These are phyloP conservation scores for Synanceia verrucosa DNA, from an alignment of 2,797 vertebrate species.

Conservation along the genomic window DNA sequence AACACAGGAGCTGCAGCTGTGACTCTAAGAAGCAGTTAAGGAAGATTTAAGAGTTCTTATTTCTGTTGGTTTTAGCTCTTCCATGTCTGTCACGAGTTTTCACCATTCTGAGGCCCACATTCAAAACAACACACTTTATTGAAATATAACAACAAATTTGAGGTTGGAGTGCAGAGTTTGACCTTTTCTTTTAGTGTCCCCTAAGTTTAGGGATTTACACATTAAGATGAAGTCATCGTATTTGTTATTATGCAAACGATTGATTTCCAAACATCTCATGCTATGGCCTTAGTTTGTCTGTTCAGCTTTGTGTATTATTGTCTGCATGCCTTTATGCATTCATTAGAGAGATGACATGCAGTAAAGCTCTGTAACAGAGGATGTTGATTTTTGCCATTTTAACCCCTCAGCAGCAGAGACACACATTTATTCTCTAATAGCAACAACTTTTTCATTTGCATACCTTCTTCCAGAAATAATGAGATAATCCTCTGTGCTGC, in stretches of 20 bases:
- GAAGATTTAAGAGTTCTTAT: neutral
- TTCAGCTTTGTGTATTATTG: neutral
- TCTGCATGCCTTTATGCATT: neutral
- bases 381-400: slow-evolving; percentile 3
- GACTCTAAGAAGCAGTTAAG: neutral
- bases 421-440: slow-evolving; percentile 2
- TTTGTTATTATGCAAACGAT: neutral
- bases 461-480: slow-evolving; percentile 15
- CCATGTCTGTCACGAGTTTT: neutral
- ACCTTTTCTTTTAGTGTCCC: neutral
- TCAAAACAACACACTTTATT: neutral
- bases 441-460: slow-evolving; percentile 10
- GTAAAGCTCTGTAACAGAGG: neutral
- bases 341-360: neutral
- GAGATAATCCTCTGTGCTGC: neutral
- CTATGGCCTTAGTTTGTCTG: neutral
- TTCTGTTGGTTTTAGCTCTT: neutral
- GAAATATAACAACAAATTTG: neutral
- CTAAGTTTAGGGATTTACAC: neutral
- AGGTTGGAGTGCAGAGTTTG: neutral
- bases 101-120: neutral
- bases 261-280: neutral
- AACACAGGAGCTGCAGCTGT: neutral
- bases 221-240: neutral
- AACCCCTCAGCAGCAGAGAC: neutral